Evolutionary conservation across 1,140 invertebrate genomes (phyloP).

Genomic region (Geopemphigus sp.): DNA sequence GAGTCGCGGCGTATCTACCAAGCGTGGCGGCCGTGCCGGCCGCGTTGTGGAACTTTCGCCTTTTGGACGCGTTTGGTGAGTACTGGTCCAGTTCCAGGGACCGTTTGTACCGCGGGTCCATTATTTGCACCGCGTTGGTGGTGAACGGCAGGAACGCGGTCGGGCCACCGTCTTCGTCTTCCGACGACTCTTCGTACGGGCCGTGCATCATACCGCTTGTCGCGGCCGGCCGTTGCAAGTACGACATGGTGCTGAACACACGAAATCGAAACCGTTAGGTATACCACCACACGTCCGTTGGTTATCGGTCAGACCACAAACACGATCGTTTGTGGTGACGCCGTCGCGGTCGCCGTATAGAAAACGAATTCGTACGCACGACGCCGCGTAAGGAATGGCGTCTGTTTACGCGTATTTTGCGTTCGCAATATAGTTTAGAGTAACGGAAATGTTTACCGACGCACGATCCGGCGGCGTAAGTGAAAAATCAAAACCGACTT

Average conservation of each 20-base stretch:
- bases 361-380: too few species aligned
- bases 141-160: slow-evolving; percentile 12
- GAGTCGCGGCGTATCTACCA: background rate
- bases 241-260: slow-evolving; percentile 37
- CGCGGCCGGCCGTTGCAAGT: slow-evolving; percentile 12
- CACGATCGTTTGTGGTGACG: too few species aligned
- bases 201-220: slow-evolving; percentile 18
- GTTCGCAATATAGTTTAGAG: too few species aligned
- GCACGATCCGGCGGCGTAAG: too few species aligned
- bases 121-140: slow-evolving; percentile 7
- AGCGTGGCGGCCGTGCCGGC: background rate
- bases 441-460: too few species aligned
- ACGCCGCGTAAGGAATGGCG: too few species aligned
- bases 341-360: too few species aligned
- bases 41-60: slow-evolving; percentile 14
- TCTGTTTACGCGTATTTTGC: too few species aligned
- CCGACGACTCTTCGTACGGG: slow-evolving; percentile 30
- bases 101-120: slow-evolving; percentile 42
- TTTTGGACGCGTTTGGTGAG: background rate
- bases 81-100: slow-evolving; percentile 37
- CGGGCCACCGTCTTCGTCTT: slow-evolving; percentile 33
- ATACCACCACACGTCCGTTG: too few species aligned
- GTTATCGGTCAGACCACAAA: too few species aligned
- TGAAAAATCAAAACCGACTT: too few species aligned
- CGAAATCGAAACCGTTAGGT: too few species aligned